A percentile compares a stretch with the other conserved stretches of the same genome.
Evolutionary conservation across 2,888 invertebrate species (phyloP).

Genomic region (Conchocele bisecta): DNA sequence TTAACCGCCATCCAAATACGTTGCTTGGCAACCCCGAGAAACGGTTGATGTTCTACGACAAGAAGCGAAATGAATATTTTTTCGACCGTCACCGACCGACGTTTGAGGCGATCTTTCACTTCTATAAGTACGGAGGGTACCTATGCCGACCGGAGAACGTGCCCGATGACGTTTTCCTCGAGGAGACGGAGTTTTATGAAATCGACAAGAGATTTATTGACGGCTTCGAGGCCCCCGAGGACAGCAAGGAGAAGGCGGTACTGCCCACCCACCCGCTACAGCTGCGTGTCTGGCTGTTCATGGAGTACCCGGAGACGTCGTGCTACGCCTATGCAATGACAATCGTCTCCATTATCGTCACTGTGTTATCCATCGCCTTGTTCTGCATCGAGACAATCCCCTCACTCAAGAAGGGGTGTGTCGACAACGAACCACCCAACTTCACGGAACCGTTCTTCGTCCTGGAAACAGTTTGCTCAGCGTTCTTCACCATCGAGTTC

Average conservation of each 20-base stretch:
- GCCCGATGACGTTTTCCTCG: constrained; percentile 80
- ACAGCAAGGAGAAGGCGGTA: constrained; percentile 71
- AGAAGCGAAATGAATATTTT: constrained; percentile 77
- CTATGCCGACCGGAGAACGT: constrained; percentile 78
- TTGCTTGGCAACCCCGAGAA: constrained; percentile 79
- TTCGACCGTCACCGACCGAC: constrained; percentile 81
- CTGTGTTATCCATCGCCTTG: constrained; percentile 78
- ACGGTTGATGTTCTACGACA: constrained; percentile 77
- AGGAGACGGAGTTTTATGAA: constrained; percentile 80
- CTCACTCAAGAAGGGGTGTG: constrained; percentile 67
- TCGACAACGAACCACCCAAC: constrained; percentile 70
- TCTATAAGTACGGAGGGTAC: constrained; percentile 80
- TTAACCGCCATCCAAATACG: constrained; percentile 79
- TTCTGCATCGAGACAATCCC: constrained; percentile 81
- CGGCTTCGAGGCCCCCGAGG: constrained; percentile 78
- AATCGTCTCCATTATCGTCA: constrained; percentile 78
- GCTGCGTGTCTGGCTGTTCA: constrained; percentile 78
- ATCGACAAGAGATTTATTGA: constrained; percentile 79
- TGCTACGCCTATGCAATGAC: constrained; percentile 76
- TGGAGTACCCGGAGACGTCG: constrained; percentile 81
- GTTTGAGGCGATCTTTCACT: constrained; percentile 81
- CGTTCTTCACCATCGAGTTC: constrained; percentile 84
- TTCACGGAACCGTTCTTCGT: constrained; percentile 83
- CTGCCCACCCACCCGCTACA: constrained; percentile 73
- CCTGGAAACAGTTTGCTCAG: constrained; percentile 83